These are phyloP conservation scores for Ursus arctos DNA, from an alignment of 2,113 vertebrate species.

Conservation along the genomic window DNA sequence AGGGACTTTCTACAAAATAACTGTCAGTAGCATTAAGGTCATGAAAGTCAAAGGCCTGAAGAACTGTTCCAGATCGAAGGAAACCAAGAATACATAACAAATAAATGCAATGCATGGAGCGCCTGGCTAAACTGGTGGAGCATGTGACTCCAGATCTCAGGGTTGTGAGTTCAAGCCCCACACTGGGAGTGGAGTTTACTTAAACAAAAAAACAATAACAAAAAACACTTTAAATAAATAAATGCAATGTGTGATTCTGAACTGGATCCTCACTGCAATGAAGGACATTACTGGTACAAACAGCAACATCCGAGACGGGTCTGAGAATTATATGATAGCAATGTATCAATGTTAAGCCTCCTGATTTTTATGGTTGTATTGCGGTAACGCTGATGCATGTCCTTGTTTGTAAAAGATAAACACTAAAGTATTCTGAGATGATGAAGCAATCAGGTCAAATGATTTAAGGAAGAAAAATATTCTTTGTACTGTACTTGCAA, in stretches of 20 bases:
- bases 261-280: background rate
- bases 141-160: background rate
- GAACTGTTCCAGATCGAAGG: background rate
- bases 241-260: background rate
- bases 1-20: constrained; percentile 15
- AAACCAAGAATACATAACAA: background rate
- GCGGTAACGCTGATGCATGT: background rate
- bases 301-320: background rate
- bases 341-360: background rate
- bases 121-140: background rate
- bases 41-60: background rate
- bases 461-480: background rate
- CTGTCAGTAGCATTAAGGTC: background rate
- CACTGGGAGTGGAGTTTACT: background rate
- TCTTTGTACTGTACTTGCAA: constrained; percentile 11
- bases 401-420: background rate
- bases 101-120: background rate
- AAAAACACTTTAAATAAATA: background rate
- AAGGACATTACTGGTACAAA: background rate
- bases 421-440: background rate
- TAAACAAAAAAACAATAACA: background rate
- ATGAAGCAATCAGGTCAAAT: background rate
- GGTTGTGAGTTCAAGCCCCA: background rate
- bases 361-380: background rate
- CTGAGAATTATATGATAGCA: background rate